Conservation (phyloP, 37 sponge, comb jelly and placozoan species). For the Cliona cf. orientalis region DNA sequence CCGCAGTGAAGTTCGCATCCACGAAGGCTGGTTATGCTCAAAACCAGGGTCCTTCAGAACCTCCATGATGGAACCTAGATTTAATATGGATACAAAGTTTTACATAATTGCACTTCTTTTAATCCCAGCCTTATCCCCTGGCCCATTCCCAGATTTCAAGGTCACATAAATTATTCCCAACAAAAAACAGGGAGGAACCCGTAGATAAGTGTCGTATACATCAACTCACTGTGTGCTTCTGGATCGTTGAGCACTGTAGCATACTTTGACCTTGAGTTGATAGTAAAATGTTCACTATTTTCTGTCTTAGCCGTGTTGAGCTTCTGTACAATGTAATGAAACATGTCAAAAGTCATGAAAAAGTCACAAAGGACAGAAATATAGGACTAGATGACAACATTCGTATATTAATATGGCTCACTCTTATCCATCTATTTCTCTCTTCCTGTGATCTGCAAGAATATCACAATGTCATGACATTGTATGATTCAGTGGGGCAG, state of each 20-base stretch:
- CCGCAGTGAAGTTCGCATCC: constrained; percentile 31
- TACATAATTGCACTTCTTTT: no score
- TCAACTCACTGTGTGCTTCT: constrained; percentile 20
- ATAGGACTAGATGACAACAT: no score
- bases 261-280: background rate
- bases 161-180: no score
- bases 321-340: constrained; percentile 8
- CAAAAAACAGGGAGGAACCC: no score
- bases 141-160: no score
- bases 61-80: constrained; percentile 18
- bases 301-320: constrained; percentile 1
- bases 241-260: constrained; percentile 30
- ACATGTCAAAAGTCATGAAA: background rate
- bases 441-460: constrained; percentile 32
- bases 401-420: constrained; percentile 6
- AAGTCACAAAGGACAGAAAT: no score
- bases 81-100: no score
- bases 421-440: constrained; percentile 29
- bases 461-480: no score
- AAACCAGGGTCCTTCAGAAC: constrained; percentile 34
- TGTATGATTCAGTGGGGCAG: no score
- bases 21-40: constrained; percentile 31
- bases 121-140: no score
- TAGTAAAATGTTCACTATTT: background rate
- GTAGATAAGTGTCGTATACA: background rate